Evolutionary conservation across 2,113 vertebrate species (phyloP), one percentile per base, ranked within the genome.

Genomic region (Tachycineta bicolor): DNA sequence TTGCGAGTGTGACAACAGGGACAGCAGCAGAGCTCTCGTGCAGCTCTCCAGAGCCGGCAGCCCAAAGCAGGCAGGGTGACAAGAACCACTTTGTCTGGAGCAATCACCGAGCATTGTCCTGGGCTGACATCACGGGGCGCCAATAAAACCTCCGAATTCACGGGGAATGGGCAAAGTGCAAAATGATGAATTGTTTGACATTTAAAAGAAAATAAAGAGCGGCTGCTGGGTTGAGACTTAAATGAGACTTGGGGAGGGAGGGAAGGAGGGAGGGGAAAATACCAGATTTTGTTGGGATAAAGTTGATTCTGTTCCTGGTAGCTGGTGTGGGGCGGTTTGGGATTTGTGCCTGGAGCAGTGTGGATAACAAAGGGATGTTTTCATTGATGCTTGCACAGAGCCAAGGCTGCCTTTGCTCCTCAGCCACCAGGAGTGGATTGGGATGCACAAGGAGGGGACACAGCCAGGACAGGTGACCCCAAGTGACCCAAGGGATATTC

Each of bases 141-240:
- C 84, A 34, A 64, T 5, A 43, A 79, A 82, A 47, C 56, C 52
- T 56, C 11, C 3, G 56, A 12, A 88, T 60, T 49, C 47, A 25
- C 25, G 0, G 14, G 13, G 64, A 94, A 63, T 0, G 9, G 62
- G 41, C 65, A 55, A 74, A 75, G 62, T 28, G 26, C 28, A 86
- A 81, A 89, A 83, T 64, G 84, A 94, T 84, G 62, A 82, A 83
- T 76, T 80, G 91, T 85, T 96, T 88, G 90, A 76, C 87, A 13
- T 64, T 64, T 33, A 52, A 39, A 75, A 49, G 85, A 68, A 87
- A 78, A 80, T 43, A 33, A n/a, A 73, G 79, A 69, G 31, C 93
- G 25, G 65, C 67, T 69, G 70, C 53, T 34, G 29, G 43, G 52
- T 12, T 70, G 60, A 46, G 82, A 63, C 47, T 69, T 43, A 14